These are phyloP conservation scores for Drosophila prolongata DNA, from an alignment of 2,888 invertebrate species.

Conservation along the genomic window DNA sequence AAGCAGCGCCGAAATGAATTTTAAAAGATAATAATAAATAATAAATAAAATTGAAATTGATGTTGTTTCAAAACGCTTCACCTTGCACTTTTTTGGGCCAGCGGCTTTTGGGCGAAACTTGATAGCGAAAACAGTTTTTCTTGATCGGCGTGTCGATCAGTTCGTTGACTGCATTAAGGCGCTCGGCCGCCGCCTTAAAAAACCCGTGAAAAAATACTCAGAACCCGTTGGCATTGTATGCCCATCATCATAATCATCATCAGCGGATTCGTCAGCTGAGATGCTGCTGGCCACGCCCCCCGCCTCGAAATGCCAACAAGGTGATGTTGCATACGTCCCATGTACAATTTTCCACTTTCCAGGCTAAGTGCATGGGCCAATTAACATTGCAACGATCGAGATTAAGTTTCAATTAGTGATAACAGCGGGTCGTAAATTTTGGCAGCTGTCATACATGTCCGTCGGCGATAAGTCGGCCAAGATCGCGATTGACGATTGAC, in stretches of 20 bases:
- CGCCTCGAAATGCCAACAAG: slow-evolving; percentile 60
- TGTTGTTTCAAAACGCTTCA: slow-evolving; percentile 50
- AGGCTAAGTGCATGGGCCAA: slow-evolving; percentile 61
- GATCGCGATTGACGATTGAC: slow-evolving; percentile 46
- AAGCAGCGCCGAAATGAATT: slow-evolving; percentile 26
- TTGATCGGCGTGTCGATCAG: slow-evolving; percentile 49
- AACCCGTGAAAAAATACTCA: slow-evolving; percentile 1
- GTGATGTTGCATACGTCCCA: slow-evolving; percentile 46
- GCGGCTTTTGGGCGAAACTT: slow-evolving; percentile 27
- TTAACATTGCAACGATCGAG: slow-evolving; percentile 25
- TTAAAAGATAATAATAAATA: slow-evolving; percentile 30
- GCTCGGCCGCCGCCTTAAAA: slow-evolving; percentile 30
- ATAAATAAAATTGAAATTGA: slow-evolving; percentile 42
- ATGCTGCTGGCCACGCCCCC: slow-evolving; percentile 55
- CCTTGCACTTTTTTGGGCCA: slow-evolving; percentile 60
- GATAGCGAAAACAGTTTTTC: slow-evolving; percentile 37
- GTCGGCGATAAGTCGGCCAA: slow-evolving; percentile 67
- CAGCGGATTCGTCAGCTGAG: slow-evolving; percentile 28
- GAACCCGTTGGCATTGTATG: slow-evolving; percentile 66
- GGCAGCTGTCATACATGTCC: slow-evolving; percentile 29
- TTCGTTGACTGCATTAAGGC: slow-evolving; percentile 57
- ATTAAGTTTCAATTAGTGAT: slow-evolving; percentile 59
- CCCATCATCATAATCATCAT: slow-evolving; percentile 42
- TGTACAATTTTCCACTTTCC: background rate
- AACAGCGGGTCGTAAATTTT: slow-evolving; percentile 45